Percentiles rank a stretch among this genome's conserved stretches.
Evolutionary conservation across 2,797 vertebrate genomes (phyloP).

Genomic region (Oreochromis mossambicus): DNA sequence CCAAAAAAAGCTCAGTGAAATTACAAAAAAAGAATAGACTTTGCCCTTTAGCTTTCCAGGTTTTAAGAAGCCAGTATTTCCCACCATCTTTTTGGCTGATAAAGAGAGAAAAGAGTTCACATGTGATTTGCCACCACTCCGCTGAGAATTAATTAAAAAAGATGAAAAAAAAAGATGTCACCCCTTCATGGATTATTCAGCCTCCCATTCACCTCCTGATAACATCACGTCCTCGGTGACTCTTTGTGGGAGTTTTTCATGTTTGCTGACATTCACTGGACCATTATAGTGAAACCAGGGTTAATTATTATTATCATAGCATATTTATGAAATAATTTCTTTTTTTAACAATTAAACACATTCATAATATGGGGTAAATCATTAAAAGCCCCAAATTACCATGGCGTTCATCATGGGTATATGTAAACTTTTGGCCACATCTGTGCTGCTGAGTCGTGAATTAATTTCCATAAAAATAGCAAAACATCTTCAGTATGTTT

Average conservation of each 20-base stretch:
- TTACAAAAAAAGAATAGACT: background rate
- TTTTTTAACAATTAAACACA: background rate
- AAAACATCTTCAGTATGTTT: background rate
- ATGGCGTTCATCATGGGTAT: background rate
- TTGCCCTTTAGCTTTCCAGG: constrained; percentile 32
- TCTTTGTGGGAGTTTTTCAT: constrained; percentile 4
- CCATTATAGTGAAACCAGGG: background rate
- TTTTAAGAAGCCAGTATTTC: constrained; percentile 23
- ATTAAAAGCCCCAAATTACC: background rate
- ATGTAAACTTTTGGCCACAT: background rate
- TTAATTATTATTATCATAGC: background rate
- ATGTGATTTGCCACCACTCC: constrained; percentile 45
- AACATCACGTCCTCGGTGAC: background rate
- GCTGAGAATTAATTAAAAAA: constrained; percentile 63
- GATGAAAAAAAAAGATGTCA: constrained; percentile 38
- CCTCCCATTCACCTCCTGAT: constrained; percentile 11
- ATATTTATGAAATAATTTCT: background rate
- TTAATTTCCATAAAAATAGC: background rate
- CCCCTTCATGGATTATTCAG: constrained; percentile 35
- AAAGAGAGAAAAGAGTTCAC: constrained; percentile 22
- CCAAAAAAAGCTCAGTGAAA: background rate
- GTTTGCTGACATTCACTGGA: constrained; percentile 6
- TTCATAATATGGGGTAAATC: background rate
- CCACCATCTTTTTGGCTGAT: background rate
- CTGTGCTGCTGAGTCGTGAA: background rate